Conservation (phyloP, 2,888 invertebrate genomes). For the Torymus aiolomorphi region DNA sequence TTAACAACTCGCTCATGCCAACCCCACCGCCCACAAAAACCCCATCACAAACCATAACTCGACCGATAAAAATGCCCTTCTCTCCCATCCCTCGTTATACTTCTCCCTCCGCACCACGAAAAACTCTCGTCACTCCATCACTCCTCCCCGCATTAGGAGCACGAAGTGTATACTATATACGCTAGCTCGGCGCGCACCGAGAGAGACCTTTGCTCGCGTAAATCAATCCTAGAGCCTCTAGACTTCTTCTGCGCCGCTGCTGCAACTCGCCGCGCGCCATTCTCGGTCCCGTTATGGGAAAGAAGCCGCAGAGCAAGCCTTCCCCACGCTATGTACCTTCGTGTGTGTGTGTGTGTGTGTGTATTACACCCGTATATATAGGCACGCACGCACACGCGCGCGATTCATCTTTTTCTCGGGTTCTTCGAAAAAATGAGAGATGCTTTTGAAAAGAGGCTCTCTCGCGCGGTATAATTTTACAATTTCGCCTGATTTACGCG, state of each 20-base stretch:
- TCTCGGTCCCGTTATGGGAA: constrained; percentile 49
- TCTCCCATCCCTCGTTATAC: no score
- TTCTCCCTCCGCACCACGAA: no score
- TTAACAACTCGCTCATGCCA: not conserved
- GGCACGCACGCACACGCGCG: no score
- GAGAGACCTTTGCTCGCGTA: constrained; percentile 18
- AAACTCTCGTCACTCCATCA: no score
- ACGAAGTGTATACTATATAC: no score
- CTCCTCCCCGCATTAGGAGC: no score
- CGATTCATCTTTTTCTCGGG: not conserved
- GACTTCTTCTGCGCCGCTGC: not conserved
- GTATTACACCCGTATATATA: no score
- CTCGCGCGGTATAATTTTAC: constrained; percentile 39
- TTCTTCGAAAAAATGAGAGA: constrained; percentile 20
- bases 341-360: no score
- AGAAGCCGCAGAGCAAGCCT: constrained; percentile 19
- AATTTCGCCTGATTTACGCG: constrained; percentile 49
- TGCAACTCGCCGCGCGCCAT: not conserved
- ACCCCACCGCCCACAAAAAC: not conserved
- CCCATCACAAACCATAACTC: no score
- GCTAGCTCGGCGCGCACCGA: no score
- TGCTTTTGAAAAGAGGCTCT: no score
- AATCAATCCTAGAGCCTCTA: constrained; percentile 41
- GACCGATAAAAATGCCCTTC: no score
- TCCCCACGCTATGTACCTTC: not conserved